Percentiles rank a stretch among this genome's conserved stretches.
These are phyloP conservation scores for Hystrix brachyura DNA, from an alignment of 2,113 vertebrate genomes.

Conservation along the genomic window DNA sequence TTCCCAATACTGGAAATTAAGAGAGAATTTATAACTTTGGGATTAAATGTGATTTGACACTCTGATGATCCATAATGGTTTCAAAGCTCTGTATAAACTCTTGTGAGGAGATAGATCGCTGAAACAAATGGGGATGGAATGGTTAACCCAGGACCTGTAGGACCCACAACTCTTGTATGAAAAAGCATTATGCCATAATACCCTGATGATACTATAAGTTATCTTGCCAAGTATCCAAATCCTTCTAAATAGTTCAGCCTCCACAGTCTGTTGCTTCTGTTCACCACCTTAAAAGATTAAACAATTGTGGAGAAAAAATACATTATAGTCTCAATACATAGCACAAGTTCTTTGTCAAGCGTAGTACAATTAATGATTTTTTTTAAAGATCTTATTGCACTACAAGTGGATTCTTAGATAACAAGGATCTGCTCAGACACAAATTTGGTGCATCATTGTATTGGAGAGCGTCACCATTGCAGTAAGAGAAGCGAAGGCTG, in stretches of 20 bases:
- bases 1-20: not conserved
- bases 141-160: not conserved
- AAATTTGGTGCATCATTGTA: not conserved
- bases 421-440: not conserved
- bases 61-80: not conserved
- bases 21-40: not conserved
- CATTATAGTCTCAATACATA: not conserved
- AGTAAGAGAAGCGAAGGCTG: not conserved
- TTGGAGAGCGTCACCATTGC: not conserved
- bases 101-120: not conserved
- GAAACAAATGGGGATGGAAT: not conserved
- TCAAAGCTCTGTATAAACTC: not conserved
- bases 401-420: not conserved
- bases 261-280: not conserved
- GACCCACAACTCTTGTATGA: not conserved
- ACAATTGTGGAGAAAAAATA: not conserved
- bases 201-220: not conserved
- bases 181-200: not conserved
- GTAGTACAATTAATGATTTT: not conserved
- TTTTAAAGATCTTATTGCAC: not conserved
- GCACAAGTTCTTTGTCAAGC: not conserved
- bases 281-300: not conserved
- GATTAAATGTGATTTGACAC: not conserved
- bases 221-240: not conserved
- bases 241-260: not conserved